Percentiles rank a stretch among this genome's conserved stretches.
Conservation (phyloP, 2,888 invertebrate species). For the Hirtodrosophila alboralis region DNA sequence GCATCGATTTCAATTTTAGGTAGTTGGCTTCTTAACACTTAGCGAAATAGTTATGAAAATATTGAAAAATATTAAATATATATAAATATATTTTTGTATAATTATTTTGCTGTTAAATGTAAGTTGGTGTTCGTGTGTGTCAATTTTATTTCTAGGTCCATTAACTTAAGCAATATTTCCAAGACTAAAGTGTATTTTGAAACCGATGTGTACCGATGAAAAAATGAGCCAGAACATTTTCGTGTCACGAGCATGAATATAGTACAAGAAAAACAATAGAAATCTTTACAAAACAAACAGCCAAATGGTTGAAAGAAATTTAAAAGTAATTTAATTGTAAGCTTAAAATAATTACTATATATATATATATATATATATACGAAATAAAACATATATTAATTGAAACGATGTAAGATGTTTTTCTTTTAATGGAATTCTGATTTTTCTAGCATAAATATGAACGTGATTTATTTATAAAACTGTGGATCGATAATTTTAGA, state of each 20-base stretch:
- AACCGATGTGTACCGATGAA: conserved; percentile 26
- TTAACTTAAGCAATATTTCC: conserved; percentile 39
- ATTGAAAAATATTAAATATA: conserved; percentile 23
- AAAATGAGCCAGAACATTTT: conserved; percentile 38
- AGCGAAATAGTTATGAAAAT: conserved; percentile 58
- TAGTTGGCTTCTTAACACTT: conserved; percentile 71
- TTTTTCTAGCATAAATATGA: too few species aligned
- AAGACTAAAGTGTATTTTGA: conserved; percentile 33
- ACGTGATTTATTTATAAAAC: too few species aligned
- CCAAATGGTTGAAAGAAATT: conserved; percentile 31
- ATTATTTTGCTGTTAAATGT: conserved; percentile 63
- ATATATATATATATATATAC: too few species aligned
- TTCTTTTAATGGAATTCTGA: neutral
- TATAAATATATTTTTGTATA: conserved; percentile 72
- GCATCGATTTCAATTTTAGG: conserved; percentile 61
- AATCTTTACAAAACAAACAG: conserved; percentile 62
- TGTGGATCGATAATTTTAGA: too few species aligned
- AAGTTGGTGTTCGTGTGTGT: conserved; percentile 53
- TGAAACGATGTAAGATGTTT: neutral
- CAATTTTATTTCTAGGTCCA: conserved; percentile 51
- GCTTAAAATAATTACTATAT: conserved; percentile 40
- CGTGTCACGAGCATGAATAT: conserved; percentile 79
- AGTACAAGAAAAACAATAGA: conserved; percentile 80
- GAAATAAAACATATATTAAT: conserved; percentile 29
- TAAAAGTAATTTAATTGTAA: conserved; percentile 43